Evolutionary conservation across 2,888 invertebrate genomes (phyloP).

Genomic region (Lasius fuliginosus): DNA sequence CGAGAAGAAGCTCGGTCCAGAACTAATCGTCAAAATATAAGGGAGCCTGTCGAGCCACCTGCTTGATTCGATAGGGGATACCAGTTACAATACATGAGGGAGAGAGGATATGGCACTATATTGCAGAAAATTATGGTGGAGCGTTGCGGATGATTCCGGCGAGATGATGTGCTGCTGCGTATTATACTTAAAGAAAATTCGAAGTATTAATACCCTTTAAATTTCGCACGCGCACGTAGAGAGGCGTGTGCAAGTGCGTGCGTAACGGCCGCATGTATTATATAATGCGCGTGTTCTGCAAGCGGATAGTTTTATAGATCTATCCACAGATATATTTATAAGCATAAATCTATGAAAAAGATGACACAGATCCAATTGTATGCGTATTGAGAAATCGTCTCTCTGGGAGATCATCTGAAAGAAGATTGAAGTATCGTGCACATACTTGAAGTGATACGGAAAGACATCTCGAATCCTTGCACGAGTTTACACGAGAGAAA

Average conservation of each 20-base stretch:
- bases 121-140: slow-evolving; percentile 71
- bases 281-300: neutral
- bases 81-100: slow-evolving; percentile 62
- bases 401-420: neutral
- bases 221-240: slow-evolving; percentile 22
- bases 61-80: slow-evolving; percentile 77
- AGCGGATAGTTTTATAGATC: slow-evolving; percentile 6
- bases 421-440: neutral
- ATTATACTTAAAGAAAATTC: slow-evolving; percentile 58
- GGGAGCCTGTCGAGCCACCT: slow-evolving; percentile 69
- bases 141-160: slow-evolving; percentile 57
- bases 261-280: neutral
- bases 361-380: neutral
- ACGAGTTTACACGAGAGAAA: neutral
- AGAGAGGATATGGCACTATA: slow-evolving; percentile 49
- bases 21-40: slow-evolving; percentile 81
- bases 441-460: neutral
- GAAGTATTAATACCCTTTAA: slow-evolving; percentile 36
- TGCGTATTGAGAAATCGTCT: neutral
- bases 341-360: neutral
- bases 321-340: neutral
- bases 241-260: neutral
- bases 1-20: slow-evolving; percentile 72
- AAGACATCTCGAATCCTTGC: neutral
- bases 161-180: slow-evolving; percentile 36